phyloP scores from a whole-genome alignment of 2,797 vertebrate species.

The Mionectes olivaceus region DNA sequence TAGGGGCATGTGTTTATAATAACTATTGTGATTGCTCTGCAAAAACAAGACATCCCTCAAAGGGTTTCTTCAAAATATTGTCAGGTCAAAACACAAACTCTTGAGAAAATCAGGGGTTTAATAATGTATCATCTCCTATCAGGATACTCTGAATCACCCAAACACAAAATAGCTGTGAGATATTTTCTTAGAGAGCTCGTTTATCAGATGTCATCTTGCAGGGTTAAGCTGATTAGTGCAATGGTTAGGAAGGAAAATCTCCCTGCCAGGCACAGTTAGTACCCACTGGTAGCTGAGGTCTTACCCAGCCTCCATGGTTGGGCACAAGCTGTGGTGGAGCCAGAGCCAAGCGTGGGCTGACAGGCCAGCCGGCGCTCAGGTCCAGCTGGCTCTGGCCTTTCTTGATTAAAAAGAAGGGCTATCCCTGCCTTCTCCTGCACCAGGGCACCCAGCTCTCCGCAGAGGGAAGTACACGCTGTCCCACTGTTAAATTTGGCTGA shows the following conservation, averaged over 20 bases:
- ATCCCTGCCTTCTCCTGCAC: background rate
- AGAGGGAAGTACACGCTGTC: background rate
- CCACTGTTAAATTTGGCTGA: background rate
- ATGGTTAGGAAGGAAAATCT: background rate
- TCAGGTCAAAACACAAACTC: background rate
- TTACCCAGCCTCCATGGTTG: background rate
- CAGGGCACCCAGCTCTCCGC: fast-evolving
- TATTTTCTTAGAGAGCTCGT: background rate
- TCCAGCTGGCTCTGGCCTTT: background rate
- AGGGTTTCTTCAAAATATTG: background rate
- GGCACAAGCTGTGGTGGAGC: background rate
- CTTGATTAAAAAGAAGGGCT: background rate
- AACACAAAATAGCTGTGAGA: background rate
- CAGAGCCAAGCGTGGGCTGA: background rate
- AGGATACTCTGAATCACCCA: background rate
- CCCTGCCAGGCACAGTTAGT: background rate
- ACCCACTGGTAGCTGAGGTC: background rate
- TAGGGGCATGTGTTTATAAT: background rate
- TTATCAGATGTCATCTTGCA: background rate
- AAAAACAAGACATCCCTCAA: background rate
- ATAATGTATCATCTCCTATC: background rate
- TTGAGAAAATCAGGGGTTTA: background rate
- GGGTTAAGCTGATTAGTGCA: background rate
- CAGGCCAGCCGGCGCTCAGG: fast-evolving
- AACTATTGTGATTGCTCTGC: background rate